Percentiles rank a stretch among this genome's conserved stretches.
Evolutionary conservation across 2,113 vertebrate genomes (phyloP).

Genomic region (Capreolus pygargus): DNA sequence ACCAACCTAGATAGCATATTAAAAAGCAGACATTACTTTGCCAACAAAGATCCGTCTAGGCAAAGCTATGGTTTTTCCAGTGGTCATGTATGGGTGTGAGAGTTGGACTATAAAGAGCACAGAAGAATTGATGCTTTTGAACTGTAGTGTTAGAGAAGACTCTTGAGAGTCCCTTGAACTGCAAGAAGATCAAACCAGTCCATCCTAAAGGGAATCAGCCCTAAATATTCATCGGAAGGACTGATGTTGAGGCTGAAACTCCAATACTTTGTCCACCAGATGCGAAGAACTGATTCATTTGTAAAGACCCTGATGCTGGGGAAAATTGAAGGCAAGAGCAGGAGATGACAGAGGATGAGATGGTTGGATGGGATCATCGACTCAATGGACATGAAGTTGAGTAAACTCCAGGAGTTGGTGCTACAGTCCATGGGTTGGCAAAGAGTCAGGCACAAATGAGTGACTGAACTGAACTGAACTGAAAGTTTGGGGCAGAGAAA

Average conservation of each 20-base stretch:
- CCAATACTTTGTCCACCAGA: not conserved
- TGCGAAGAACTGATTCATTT: not conserved
- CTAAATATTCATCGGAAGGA: not conserved
- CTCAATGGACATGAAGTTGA: not conserved
- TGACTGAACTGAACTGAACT: not conserved
- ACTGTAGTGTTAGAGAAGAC: not conserved
- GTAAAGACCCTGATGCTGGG: not conserved
- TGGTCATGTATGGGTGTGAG: not conserved
- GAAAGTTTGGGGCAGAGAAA: not conserved
- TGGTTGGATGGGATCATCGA: not conserved
- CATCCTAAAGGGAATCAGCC: not conserved
- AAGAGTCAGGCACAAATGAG: rapidly evolving
- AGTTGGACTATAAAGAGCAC: not conserved
- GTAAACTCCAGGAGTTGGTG: not conserved
- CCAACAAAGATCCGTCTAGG: rapidly evolving
- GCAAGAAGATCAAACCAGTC: not conserved
- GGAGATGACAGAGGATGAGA: not conserved
- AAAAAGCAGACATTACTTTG: not conserved
- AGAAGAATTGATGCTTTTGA: not conserved
- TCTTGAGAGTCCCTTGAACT: not conserved
- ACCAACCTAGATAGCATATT: not conserved
- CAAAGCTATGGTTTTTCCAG: not conserved
- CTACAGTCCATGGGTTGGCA: not conserved
- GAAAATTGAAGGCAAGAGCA: not conserved
- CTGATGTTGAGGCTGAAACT: not conserved